These are phyloP conservation scores for Lophura nycthemera DNA, from an alignment of 2,113 vertebrate species.

Conservation along the genomic window DNA sequence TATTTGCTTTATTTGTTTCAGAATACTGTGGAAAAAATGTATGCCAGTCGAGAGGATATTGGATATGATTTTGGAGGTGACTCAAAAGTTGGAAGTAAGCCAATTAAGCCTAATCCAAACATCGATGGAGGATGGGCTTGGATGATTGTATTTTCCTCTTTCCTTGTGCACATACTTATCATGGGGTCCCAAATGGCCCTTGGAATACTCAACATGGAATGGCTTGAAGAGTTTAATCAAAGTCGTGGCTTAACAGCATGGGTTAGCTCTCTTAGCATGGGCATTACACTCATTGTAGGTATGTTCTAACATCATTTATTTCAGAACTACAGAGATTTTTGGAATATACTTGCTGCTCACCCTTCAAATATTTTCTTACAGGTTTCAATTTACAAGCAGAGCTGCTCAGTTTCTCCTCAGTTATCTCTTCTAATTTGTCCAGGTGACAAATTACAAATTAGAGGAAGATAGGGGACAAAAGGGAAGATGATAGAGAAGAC, in stretches of 20 bases:
- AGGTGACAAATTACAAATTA: not conserved
- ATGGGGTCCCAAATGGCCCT: conserved; percentile 88
- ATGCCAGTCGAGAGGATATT: conserved; percentile 77
- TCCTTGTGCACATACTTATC: conserved; percentile 82
- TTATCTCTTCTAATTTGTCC: not conserved
- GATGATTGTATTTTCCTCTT: conserved; percentile 84
- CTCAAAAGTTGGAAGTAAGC: conserved; percentile 69
- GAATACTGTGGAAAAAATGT: conserved; percentile 75
- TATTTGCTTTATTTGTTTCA: conserved; percentile 59
- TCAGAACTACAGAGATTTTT: not conserved
- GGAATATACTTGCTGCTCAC: not conserved
- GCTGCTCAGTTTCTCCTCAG: not conserved
- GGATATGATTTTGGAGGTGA: conserved; percentile 76
- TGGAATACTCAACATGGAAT: conserved; percentile 85
- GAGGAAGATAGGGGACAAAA: not conserved
- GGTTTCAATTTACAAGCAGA: not conserved
- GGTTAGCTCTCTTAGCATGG: conserved; percentile 86
- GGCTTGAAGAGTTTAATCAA: conserved; percentile 85
- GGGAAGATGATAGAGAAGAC: not conserved
- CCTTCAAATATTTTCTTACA: not conserved
- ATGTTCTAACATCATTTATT: conserved; percentile 1
- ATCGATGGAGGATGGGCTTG: conserved; percentile 84
- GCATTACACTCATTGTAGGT: conserved; percentile 85
- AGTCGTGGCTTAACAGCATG: conserved; percentile 83
- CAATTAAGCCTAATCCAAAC: conserved; percentile 75